Conservation (phyloP, 2,113 vertebrate species). For the Platanista minor region DNA sequence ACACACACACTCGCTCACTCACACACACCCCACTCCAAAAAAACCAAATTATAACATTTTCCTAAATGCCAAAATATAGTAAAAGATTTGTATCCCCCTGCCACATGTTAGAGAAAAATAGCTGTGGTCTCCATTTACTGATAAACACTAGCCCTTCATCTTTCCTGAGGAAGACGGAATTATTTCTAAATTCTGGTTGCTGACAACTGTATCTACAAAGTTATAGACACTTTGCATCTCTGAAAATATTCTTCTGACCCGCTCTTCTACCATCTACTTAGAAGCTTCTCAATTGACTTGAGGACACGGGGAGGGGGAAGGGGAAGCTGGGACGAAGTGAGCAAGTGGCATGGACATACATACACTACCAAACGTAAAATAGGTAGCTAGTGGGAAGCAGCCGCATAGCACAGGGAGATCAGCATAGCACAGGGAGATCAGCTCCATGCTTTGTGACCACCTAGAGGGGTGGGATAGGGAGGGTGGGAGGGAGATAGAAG, state of each 20-base stretch:
- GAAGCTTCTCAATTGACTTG: background rate
- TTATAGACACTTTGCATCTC: background rate
- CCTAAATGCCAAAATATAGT: conserved; percentile 1
- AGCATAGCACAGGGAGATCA: too few species aligned
- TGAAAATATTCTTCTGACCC: conserved; percentile 1
- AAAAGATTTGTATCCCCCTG: background rate
- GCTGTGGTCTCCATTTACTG: background rate
- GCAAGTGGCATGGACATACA: too few species aligned
- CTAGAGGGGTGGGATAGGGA: too few species aligned
- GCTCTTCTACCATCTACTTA: conserved; percentile 25
- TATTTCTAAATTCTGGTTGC: background rate
- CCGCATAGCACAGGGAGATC: too few species aligned
- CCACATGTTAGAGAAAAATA: background rate
- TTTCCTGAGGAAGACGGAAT: background rate
- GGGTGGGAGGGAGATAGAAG: too few species aligned
- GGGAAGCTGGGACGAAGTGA: too few species aligned
- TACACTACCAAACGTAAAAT: too few species aligned
- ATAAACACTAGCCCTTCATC: background rate
- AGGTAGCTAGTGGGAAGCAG: too few species aligned
- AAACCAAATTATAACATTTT: background rate
- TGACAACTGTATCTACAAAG: conserved; percentile 16
- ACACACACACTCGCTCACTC: background rate
- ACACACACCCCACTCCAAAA: background rate
- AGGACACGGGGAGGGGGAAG: too few species aligned
- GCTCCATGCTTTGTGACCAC: too few species aligned